Conservation (phyloP, 2,113 vertebrate genomes). For the Syngnathoides biaculeatus region DNA sequence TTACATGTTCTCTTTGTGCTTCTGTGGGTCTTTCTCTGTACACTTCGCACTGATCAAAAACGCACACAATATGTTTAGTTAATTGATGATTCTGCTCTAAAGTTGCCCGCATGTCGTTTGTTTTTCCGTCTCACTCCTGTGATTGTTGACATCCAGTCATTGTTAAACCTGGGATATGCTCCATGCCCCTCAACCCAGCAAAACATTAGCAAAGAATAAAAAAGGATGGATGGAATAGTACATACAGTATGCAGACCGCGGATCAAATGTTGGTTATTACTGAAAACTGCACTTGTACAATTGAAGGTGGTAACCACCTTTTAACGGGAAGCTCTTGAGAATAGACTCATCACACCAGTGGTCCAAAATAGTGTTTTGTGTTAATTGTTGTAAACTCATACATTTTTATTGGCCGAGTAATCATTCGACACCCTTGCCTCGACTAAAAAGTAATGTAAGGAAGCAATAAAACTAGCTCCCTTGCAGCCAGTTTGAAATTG, state of each 20-base stretch:
- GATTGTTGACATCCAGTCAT: neutral
- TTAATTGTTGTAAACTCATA: neutral
- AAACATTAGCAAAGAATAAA: neutral
- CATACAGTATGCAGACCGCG: neutral
- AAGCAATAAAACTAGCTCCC: neutral
- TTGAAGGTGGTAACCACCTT: slow-evolving; percentile 6
- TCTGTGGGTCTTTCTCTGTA: too few relatives aligned
- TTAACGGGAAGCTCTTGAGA: slow-evolving; percentile 5
- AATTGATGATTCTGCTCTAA: neutral
- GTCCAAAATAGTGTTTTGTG: neutral
- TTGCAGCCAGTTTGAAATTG: neutral
- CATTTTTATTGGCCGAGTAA: neutral
- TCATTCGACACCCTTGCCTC: neutral
- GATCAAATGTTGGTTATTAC: neutral
- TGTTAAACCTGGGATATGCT: neutral
- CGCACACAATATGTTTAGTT: neutral
- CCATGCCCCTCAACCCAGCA: neutral
- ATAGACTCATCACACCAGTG: neutral
- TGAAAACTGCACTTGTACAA: slow-evolving; percentile 8
- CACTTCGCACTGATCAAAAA: too few relatives aligned
- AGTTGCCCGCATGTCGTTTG: too few relatives aligned
- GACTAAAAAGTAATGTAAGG: neutral
- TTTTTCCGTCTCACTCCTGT: neutral
- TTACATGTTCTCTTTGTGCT: too few relatives aligned
- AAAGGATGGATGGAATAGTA: neutral